These are phyloP conservation scores for Thymelicus lineola DNA, from an alignment of 2,888 invertebrate genomes.

Conservation along the genomic window DNA sequence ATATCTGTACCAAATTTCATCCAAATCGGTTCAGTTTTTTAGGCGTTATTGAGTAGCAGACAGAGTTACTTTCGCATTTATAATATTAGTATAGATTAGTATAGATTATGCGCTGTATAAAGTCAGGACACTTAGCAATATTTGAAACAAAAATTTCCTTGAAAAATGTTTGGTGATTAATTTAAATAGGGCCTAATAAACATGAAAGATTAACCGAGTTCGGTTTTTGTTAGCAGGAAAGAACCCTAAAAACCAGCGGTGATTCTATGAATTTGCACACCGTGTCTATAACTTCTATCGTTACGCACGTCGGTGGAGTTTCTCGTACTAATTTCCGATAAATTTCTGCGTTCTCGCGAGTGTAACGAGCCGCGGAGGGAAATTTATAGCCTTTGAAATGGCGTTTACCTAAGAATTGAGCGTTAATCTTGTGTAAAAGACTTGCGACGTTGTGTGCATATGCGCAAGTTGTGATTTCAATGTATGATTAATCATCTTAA, in stretches of 20 bases:
- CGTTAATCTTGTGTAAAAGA: slow-evolving; percentile 82
- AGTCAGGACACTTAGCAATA: no score
- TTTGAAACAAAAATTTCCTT: no score
- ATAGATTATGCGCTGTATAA: no score
- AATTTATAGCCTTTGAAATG: slow-evolving; percentile 80
- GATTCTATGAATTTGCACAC: slow-evolving; percentile 44
- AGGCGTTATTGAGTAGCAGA: no score
- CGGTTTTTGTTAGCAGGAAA: no score
- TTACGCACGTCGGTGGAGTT: slow-evolving; percentile 55
- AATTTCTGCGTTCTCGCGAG: slow-evolving; percentile 77
- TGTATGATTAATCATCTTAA: slow-evolving; percentile 42
- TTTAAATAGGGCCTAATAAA: no score
- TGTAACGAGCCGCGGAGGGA: slow-evolving; percentile 72
- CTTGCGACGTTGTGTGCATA: slow-evolving; percentile 57
- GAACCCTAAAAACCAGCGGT: background rate
- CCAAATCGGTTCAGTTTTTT: no score
- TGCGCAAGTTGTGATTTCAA: slow-evolving; percentile 58
- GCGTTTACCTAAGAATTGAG: slow-evolving; percentile 79
- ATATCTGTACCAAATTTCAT: no score
- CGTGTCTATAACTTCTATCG: slow-evolving; percentile 45
- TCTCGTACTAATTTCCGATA: slow-evolving; percentile 79
- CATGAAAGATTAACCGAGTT: no score
- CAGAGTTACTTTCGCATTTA: no score
- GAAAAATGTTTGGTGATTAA: no score
- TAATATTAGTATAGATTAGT: no score